Conservation (phyloP, 2,888 invertebrate genomes). For the Cremastobaeus sp. region DNA sequence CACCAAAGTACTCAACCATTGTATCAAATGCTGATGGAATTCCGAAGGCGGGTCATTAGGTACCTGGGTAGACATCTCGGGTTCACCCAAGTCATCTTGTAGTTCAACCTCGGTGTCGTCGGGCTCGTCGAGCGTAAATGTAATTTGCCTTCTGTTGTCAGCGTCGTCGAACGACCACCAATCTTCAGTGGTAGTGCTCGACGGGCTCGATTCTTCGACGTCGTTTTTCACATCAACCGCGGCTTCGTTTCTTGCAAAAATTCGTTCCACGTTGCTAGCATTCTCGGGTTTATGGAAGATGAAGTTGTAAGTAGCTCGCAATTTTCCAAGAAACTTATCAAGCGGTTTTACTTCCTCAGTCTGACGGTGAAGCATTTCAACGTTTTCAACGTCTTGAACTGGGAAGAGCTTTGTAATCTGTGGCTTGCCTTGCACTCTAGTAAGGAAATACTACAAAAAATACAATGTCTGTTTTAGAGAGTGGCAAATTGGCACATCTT, state of each 20-base stretch:
- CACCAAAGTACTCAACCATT: slow-evolving; percentile 69
- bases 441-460: slow-evolving; percentile 64
- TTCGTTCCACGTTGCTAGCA: slow-evolving; percentile 68
- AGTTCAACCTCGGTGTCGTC: slow-evolving; percentile 38
- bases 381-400: slow-evolving; percentile 65
- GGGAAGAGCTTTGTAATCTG: slow-evolving; percentile 71
- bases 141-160: slow-evolving; percentile 6
- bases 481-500: too few relatives aligned
- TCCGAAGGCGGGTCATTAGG: slow-evolving; percentile 64
- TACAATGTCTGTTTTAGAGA: too few relatives aligned
- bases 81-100: slow-evolving; percentile 26
- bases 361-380: slow-evolving; percentile 63
- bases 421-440: slow-evolving; percentile 66
- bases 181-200: slow-evolving; percentile 17
- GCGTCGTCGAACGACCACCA: slow-evolving; percentile 32
- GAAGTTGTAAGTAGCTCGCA: slow-evolving; percentile 71
- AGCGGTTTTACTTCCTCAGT: slow-evolving; percentile 65
- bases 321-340: slow-evolving; percentile 70
- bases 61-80: slow-evolving; percentile 30
- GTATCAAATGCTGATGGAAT: slow-evolving; percentile 66
- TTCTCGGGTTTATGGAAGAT: slow-evolving; percentile 70
- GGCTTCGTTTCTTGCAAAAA: slow-evolving; percentile 58
- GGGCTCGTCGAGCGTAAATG: slow-evolving; percentile 31
- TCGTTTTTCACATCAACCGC: slow-evolving; percentile 12
- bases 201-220: slow-evolving; percentile 15